Evolutionary conservation across 37 sponge, comb jelly and placozoan species (phyloP), one percentile per base, ranked within the genome.

Genomic region (Bolinopsis microptera): DNA sequence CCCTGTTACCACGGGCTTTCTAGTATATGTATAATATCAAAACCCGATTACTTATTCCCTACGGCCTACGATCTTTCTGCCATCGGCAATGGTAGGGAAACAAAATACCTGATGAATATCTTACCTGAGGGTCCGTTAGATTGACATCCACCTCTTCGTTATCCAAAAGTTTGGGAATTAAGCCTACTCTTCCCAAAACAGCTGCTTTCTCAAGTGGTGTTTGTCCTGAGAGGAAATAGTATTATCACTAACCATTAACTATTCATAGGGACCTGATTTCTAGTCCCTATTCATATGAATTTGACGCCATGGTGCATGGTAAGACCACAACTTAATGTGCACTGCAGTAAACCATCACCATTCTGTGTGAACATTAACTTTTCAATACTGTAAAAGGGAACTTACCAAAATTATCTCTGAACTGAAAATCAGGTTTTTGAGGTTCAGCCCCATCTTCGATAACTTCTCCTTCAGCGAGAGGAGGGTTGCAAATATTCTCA

Each of bases 41-140:
- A n/a, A n/a, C n/a, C n/a, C n/a, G n/a, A n/a, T n/a, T n/a, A n/a
- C n/a, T n/a, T n/a, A n/a, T n/a, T n/a, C n/a, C n/a, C n/a, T n/a
- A n/a, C n/a, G n/a, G n/a, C n/a, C n/a, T n/a, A n/a, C n/a, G n/a
- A n/a, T n/a, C n/a, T n/a, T n/a, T n/a, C n/a, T n/a, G n/a, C n/a
- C n/a, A n/a, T n/a, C n/a, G n/a, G n/a, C n/a, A n/a, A n/a, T n/a
- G n/a, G n/a, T n/a, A n/a, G n/a, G n/a, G n/a, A n/a, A n/a, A n/a
- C n/a, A n/a, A n/a, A n/a, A n/a, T n/a, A n/a, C n/a, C 61, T 18
- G 61, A 48, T 13, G 61, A 48, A 70, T 70, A 1, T 70, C 28
- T n/a, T 80, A 80, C 82, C 82, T 80, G 82, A 32, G 82, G 82
- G 23, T 80, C 82, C 0, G 82, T 37, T 31, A 80, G 82, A 80